These are phyloP conservation scores for Whitmania pigra DNA, from an alignment of 1,140 invertebrate genomes.

Conservation along the genomic window DNA sequence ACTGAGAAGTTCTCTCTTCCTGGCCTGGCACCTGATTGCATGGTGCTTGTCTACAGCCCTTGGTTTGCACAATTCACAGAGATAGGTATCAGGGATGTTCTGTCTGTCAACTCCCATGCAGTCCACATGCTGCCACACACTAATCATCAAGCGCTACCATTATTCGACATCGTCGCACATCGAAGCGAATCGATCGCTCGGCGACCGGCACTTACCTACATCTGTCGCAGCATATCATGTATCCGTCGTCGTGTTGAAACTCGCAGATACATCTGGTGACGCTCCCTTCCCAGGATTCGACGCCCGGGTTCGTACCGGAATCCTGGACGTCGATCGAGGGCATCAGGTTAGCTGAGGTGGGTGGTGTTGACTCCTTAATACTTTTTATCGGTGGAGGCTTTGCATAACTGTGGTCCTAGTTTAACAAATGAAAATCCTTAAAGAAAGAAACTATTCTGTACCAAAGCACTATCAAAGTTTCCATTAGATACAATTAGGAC, in stretches of 20 bases:
- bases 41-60: constrained; percentile 65
- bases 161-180: no score
- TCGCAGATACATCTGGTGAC: constrained; percentile 85
- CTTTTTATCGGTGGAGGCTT: neutral
- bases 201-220: constrained; percentile 43
- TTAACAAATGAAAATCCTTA: neutral
- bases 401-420: constrained; percentile 6
- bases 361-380: no score
- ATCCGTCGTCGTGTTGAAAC: constrained; percentile 87
- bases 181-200: no score
- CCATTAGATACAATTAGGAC: no score
- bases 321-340: neutral
- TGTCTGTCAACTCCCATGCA: constrained; percentile 82
- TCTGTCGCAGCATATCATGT: constrained; percentile 78
- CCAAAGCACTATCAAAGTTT: no score
- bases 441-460: no score
- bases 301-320: neutral
- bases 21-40: constrained; percentile 60
- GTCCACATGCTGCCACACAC: constrained; percentile 89
- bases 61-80: constrained; percentile 77
- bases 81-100: constrained; percentile 83
- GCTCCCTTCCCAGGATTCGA: constrained; percentile 19
- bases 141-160: neutral
- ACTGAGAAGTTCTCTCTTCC: constrained; percentile 16
- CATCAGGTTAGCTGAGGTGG: neutral